A percentile compares a stretch with the other conserved stretches of the same genome.
Evolutionary conservation across 2,113 vertebrate species (phyloP).

Genomic region (Lamprologus speciosus): DNA sequence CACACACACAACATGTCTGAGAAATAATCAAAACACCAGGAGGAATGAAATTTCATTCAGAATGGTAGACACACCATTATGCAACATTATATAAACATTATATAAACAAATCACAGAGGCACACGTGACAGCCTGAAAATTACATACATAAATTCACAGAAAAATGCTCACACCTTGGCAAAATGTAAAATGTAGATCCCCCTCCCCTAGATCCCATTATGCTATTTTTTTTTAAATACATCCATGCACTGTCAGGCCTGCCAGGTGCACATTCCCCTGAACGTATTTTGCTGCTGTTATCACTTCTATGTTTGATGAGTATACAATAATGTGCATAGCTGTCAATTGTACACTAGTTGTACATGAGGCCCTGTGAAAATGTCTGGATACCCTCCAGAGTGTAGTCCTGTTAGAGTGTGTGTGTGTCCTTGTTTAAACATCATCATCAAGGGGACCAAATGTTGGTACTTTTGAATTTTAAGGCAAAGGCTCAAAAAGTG

Average conservation of each 20-base stretch:
- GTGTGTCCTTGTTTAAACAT: background rate
- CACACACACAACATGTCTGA: background rate
- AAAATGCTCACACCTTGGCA: background rate
- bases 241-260: background rate
- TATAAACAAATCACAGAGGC: background rate
- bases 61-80: background rate
- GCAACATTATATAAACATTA: conserved; percentile 9
- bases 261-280: background rate
- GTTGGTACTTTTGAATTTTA: background rate
- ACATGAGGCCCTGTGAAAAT: background rate
- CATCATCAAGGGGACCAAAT: background rate
- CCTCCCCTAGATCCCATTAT: background rate
- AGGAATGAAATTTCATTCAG: background rate
- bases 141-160: background rate
- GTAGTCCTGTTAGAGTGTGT: background rate
- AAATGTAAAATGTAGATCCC: background rate
- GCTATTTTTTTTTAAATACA: background rate
- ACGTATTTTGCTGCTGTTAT: background rate
- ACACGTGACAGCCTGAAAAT: background rate
- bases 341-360: background rate
- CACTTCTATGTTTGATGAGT: background rate
- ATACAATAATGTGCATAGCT: background rate
- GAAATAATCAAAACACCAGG: background rate
- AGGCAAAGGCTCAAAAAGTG: background rate
- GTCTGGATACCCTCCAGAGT: background rate